These are phyloP conservation scores for Gnathonemus longibarbis DNA, from an alignment of 2,113 vertebrate species.

Conservation along the genomic window DNA sequence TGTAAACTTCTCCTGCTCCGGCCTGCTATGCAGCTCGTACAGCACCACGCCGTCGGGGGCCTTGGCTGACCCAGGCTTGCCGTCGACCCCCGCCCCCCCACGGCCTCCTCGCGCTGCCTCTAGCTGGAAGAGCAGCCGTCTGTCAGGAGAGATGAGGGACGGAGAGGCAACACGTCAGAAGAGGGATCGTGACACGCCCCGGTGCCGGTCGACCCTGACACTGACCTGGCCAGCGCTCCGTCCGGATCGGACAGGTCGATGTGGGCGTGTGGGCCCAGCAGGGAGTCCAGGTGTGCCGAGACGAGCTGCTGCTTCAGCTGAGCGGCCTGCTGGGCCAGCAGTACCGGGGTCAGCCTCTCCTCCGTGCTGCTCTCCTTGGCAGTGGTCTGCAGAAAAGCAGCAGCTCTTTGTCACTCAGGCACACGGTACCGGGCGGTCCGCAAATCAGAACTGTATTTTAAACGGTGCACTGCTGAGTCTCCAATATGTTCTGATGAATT, in stretches of 20 bases:
- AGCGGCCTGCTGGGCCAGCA: slow-evolving; percentile 79
- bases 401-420: background rate
- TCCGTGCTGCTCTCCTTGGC: slow-evolving; percentile 74
- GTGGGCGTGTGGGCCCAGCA: slow-evolving; percentile 79
- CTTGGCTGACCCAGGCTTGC: slow-evolving; percentile 30
- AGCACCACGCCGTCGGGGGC: slow-evolving; percentile 66
- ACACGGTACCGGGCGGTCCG: background rate
- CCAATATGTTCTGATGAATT: background rate
- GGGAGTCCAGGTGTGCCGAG: slow-evolving; percentile 81
- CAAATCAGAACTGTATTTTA: background rate
- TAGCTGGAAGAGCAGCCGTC: slow-evolving; percentile 84
- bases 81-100: slow-evolving; percentile 49
- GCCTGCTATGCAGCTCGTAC: slow-evolving; percentile 84
- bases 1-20: slow-evolving; percentile 84
- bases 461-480: background rate
- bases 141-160: slow-evolving; percentile 35
- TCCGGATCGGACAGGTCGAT: slow-evolving; percentile 86
- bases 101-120: slow-evolving; percentile 69
- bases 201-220: background rate
- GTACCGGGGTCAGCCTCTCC: slow-evolving; percentile 83
- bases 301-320: slow-evolving; percentile 85
- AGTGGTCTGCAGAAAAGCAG: slow-evolving; percentile 48
- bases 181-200: too few species aligned
- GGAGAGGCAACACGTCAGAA: background rate
- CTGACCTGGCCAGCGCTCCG: slow-evolving; percentile 86